These are phyloP conservation scores for Donacobius atricapilla DNA, from an alignment of 2,113 vertebrate genomes.

Conservation along the genomic window DNA sequence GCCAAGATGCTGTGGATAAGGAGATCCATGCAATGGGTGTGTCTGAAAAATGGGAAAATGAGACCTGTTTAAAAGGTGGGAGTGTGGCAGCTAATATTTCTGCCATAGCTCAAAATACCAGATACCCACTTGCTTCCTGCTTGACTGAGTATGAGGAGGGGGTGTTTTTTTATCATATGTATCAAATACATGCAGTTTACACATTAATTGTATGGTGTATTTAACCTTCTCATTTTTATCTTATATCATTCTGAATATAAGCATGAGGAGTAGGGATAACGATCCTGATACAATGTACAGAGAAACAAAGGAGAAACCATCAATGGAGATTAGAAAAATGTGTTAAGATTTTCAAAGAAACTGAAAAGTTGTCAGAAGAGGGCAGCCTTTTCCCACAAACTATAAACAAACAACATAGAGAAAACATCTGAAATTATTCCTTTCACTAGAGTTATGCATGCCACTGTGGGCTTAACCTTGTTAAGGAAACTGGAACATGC, in stretches of 20 bases:
- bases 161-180: not conserved
- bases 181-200: not conserved
- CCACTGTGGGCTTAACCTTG: not conserved
- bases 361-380: slow-evolving; percentile 51
- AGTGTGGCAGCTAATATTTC: not conserved
- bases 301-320: not conserved
- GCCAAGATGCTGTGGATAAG: not conserved
- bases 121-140: not conserved
- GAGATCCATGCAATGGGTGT: not conserved
- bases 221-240: not conserved
- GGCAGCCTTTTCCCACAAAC: slow-evolving; percentile 63
- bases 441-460: not conserved
- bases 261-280: not conserved
- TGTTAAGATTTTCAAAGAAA: not conserved
- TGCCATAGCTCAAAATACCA: not conserved
- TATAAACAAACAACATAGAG: not conserved
- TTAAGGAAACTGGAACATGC: not conserved
- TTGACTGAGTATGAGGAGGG: not conserved
- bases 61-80: not conserved
- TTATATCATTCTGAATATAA: not conserved
- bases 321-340: not conserved
- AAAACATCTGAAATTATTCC: not conserved
- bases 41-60: not conserved
- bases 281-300: accelerated
- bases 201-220: not conserved